Evolutionary conservation across 1,140 invertebrate genomes (phyloP).

Genomic region (Ceratosolen fusciceps): DNA sequence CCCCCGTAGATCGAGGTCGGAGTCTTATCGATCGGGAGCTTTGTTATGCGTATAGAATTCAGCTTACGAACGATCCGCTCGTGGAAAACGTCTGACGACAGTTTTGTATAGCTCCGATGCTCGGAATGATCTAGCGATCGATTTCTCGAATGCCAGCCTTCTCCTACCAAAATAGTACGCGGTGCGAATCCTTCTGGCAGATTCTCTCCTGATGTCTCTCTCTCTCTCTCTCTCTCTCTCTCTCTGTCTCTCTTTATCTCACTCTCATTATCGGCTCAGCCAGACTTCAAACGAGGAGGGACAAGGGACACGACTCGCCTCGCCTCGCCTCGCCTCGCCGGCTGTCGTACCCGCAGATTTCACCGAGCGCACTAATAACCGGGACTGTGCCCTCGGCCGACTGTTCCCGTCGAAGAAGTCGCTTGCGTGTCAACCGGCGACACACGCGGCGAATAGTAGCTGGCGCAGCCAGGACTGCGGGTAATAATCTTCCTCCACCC

Average conservation of each 20-base stretch:
- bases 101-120: too few species aligned
- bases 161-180: too few species aligned
- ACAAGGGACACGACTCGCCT: not conserved
- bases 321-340: not conserved
- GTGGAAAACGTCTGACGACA: too few species aligned
- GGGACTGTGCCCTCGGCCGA: constrained; percentile 36
- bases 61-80: not conserved
- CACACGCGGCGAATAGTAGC: constrained; percentile 49
- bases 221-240: too few species aligned
- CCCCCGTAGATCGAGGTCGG: not conserved
- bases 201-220: too few species aligned
- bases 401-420: constrained; percentile 61
- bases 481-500: constrained; percentile 61
- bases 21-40: not conserved
- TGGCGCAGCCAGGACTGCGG: constrained; percentile 50
- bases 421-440: constrained; percentile 63
- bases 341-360: not conserved
- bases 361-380: constrained; percentile 42
- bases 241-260: too few species aligned
- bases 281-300: constrained; percentile 49
- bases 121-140: not conserved
- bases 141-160: not conserved
- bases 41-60: not conserved
- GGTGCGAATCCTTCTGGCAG: too few species aligned
- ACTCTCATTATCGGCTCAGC: constrained; percentile 55